These are phyloP conservation scores for Heloderma charlesbogerti DNA, from an alignment of 2,113 vertebrate species.

Conservation along the genomic window DNA sequence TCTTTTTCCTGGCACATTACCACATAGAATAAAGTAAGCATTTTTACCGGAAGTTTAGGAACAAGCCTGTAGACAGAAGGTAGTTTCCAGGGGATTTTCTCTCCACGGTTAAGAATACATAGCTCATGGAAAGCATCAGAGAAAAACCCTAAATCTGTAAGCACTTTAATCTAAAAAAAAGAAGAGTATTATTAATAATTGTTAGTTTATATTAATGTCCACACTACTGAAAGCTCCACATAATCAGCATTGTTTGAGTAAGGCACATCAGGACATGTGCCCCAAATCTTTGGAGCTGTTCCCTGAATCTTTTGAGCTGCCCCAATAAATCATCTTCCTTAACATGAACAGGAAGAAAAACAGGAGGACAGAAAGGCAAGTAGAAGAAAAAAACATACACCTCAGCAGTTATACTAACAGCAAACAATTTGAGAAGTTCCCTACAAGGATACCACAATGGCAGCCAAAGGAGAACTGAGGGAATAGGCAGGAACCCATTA, in stretches of 20 bases:
- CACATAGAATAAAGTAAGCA: conserved; percentile 6
- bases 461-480: too few species aligned
- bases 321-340: too few species aligned
- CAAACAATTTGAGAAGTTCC: too few species aligned
- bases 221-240: background rate
- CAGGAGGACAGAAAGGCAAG: too few species aligned
- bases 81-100: conserved; percentile 71
- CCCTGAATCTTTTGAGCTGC: background rate
- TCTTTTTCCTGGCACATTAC: background rate
- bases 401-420: too few species aligned
- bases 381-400: too few species aligned
- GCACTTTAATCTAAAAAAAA: conserved; percentile 76
- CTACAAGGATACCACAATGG: too few species aligned
- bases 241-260: too few species aligned
- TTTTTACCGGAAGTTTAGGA: conserved; percentile 72
- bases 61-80: conserved; percentile 67
- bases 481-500: too few species aligned
- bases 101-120: conserved; percentile 71
- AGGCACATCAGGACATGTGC: background rate
- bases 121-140: conserved; percentile 79
- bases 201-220: background rate
- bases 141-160: conserved; percentile 80
- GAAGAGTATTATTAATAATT: background rate
- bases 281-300: background rate
- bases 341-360: too few species aligned